Evolutionary conservation across 1,140 invertebrate genomes (phyloP), one percentile per base, ranked within the genome.

Genomic region (Myzus persicae): DNA sequence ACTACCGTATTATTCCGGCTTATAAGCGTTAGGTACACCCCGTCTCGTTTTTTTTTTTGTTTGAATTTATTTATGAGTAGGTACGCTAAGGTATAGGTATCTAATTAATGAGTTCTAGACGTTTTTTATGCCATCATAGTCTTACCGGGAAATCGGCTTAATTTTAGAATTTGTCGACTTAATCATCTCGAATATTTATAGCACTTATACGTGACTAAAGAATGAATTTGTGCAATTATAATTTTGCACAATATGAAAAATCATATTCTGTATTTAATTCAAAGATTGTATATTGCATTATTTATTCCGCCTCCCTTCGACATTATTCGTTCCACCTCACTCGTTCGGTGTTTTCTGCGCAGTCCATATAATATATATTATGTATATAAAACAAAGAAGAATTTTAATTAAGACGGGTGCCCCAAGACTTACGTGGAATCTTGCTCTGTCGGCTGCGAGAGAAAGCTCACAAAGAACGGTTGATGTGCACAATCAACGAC

Each of bases 391-490:
- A 88, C 48, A 88, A 67, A 67, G 89, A 93, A 93, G 91, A 93
- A 93, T 93, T 93, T 93, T 93, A 93, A 93, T 93, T 93, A 93
- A 93, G 91, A 93, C 81, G 40, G n/a, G 67, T 44, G n/a, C 76
- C 40, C 42, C 1, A 24, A 22, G 31, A 67, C 90, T 91, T 46
- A 84, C 81, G 38, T 4, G 26, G 44, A 93, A 93, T 93, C 81
- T 84, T 85, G 26, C 36, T 14, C 36, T 82, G 76, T 48, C 36
- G 40, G 81, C 46, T 31, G 81, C 18, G 1, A 38, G 42, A 84
- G 81, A 48, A 40, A 36, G 46, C 40, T 54, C 81, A 93, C 76
- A 51, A 67, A 82, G 81, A 84, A 93, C 67, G 46, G 91, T 84
- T 93, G 91, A 93, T 84, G 48, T 93, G n/a, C 67, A 84, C 91